phyloP scores from a whole-genome alignment of 2,113 vertebrate species.

The Poecile atricapillus region DNA sequence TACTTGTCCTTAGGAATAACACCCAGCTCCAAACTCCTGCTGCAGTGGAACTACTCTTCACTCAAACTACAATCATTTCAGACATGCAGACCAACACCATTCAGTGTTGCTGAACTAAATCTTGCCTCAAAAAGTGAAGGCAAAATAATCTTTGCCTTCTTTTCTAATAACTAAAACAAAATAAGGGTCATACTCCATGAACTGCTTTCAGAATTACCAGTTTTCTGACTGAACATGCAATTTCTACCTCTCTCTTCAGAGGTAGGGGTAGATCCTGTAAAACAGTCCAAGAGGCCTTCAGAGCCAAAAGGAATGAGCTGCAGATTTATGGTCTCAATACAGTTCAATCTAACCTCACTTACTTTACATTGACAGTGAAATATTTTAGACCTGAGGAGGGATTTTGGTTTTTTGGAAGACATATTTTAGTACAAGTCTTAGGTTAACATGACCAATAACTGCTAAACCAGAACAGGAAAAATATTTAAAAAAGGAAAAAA shows the following conservation, averaged over 20 bases:
- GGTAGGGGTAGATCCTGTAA: not conserved
- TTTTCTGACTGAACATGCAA: not conserved
- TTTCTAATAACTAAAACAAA: not conserved
- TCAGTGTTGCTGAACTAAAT: not conserved
- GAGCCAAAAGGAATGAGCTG: not conserved
- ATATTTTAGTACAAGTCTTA: not conserved
- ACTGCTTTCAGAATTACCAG: not conserved
- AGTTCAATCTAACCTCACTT: not conserved
- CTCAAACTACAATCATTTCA: not conserved
- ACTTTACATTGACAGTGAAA: not conserved
- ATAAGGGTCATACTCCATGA: accelerated
- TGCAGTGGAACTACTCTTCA: not conserved
- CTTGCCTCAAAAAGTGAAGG: not conserved
- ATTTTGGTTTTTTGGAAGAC: not conserved
- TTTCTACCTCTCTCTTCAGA: not conserved
- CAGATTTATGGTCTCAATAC: not conserved
- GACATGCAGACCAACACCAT: not conserved
- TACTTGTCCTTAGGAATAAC: not conserved
- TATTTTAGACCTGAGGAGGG: not conserved
- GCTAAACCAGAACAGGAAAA: not conserved
- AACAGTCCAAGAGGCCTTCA: not conserved
- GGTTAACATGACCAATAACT: not conserved
- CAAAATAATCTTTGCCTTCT: not conserved
- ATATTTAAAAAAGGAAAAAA: not conserved
- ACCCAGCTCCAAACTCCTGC: not conserved